A percentile compares a stretch with the other conserved stretches of the same genome.
Evolutionary conservation across 2,113 vertebrate genomes (phyloP).

Genomic region (Entelurus aequoreus): DNA sequence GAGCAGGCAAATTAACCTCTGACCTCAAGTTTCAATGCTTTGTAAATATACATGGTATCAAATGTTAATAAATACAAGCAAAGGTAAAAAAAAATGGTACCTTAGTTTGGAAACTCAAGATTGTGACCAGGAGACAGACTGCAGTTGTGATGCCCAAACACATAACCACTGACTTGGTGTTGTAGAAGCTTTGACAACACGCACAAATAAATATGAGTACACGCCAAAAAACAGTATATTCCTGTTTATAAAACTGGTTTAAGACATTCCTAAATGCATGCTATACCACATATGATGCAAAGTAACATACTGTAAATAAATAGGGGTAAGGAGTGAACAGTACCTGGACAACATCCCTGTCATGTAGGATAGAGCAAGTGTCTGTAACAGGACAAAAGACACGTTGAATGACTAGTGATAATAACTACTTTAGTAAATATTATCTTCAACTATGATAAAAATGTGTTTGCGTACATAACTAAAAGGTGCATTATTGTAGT

Average conservation of each 20-base stretch:
- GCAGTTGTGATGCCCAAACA: constrained; percentile 86
- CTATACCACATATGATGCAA: constrained; percentile 7
- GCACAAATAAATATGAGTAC: neutral
- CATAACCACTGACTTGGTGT: constrained; percentile 88
- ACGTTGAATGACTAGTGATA: neutral
- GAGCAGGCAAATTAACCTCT: constrained; percentile 17
- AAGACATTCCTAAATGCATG: constrained; percentile 14
- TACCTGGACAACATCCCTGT: constrained; percentile 92
- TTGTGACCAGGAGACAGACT: constrained; percentile 83
- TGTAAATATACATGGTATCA: neutral
- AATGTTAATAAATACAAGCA: neutral
- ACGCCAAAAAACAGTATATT: neutral
- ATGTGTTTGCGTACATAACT: neutral
- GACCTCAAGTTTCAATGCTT: neutral
- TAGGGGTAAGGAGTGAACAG: neutral
- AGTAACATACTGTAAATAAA: neutral
- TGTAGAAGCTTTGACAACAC: constrained; percentile 78
- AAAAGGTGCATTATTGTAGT: too few species aligned
- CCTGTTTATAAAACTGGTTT: constrained; percentile 3
- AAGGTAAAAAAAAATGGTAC: constrained; percentile 55
- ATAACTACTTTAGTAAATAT: too few species aligned
- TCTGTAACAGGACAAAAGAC: constrained; percentile 68
- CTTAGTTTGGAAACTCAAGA: constrained; percentile 94
- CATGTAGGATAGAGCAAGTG: constrained; percentile 90
- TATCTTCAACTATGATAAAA: neutral